Base-by-base conservation (phyloP, 2,797 vertebrate species). In the Saguinus oedipus region DNA sequence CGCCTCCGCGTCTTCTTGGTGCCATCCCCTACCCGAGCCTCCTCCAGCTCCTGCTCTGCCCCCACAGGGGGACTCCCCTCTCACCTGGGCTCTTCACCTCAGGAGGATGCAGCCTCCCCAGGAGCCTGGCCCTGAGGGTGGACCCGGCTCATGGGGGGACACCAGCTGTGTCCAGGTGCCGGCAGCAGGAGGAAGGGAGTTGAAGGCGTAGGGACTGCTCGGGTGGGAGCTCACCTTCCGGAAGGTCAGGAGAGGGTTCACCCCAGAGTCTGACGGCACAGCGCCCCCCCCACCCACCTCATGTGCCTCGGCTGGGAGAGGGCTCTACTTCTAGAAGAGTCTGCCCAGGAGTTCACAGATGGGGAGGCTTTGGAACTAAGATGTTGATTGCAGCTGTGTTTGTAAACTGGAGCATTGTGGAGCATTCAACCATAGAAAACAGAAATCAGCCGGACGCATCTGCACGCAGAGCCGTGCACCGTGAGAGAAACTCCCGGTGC, bases 81-180 rank as follows among this genome's bases (percentile, higher is more conserved):
- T 36, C 20, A 20, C 70, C 36, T 24, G 8, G 59, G 13, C 61
- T 64, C 30, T 64, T 30, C 27, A 22, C 30, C 26, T 27, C 27
- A 27, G 59, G 11, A 7, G 5, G 24, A 19, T 6, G 2, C 1
- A 6, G 8, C n/a, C 5, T 13, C 7, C 7, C 53, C 39, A 42
- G 9, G 39, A 46, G 30, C 24, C 87, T 8, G 39, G 27, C 20
- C 64, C 75, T 20, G 44, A 1, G 15, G 27, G 44, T 48, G 17
- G 68, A 55, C 53, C 53, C 53, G 1, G 20, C 20, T 55, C 53
- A 3, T 2, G 53, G 57, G 12, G 22, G 57, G 57, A 61, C 57
- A 27, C 57, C 57, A 4, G 26, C 57, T 61, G 24, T 27, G n/a
- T 36, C 7, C 68, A 19, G 19, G n/a, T 10, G 4, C 64, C 2